phyloP scores from a whole-genome alignment of 2,888 invertebrate genomes.

The Rhimphoctona megacephalus region DNA sequence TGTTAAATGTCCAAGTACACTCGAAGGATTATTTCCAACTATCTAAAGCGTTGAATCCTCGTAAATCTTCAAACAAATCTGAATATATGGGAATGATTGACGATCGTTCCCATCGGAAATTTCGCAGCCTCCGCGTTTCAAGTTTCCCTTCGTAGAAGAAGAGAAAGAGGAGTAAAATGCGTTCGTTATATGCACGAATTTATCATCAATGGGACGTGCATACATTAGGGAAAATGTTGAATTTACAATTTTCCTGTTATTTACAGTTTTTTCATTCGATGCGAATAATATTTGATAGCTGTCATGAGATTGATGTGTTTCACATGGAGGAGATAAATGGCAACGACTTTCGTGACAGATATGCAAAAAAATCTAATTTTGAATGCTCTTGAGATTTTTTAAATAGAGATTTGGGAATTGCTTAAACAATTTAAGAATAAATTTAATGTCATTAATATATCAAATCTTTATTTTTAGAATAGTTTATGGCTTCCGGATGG shows the following conservation, averaged over 20 bases:
- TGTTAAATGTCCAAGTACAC: conserved; percentile 16
- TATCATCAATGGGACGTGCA: conserved; percentile 56
- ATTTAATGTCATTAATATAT: not conserved
- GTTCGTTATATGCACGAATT: conserved; percentile 53
- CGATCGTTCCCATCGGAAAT: conserved; percentile 41
- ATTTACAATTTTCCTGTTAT: conserved; percentile 40
- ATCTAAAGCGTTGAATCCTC: conserved; percentile 18
- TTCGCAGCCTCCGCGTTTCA: conserved; percentile 10
- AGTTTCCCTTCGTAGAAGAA: conserved; percentile 5
- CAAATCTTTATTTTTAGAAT: not conserved
- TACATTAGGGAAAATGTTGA: conserved; percentile 11
- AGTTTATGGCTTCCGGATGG: no score
- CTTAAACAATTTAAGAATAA: not conserved
- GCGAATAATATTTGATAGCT: conserved; percentile 2
- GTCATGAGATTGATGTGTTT: not conserved
- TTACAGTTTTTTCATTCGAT: conserved; percentile 48
- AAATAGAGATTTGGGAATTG: not conserved
- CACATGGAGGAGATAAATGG: not conserved
- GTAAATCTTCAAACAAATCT: conserved; percentile 50
- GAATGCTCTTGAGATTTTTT: not conserved
- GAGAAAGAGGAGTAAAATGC: conserved; percentile 25
- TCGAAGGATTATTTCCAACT: conserved; percentile 19
- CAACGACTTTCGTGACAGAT: not conserved
- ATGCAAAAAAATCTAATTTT: not conserved
- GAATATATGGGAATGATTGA: conserved; percentile 47